Evolutionary conservation across 1,140 invertebrate species (phyloP), one percentile per base, ranked within the genome.

Genomic region (Saccostrea cuccullata): DNA sequence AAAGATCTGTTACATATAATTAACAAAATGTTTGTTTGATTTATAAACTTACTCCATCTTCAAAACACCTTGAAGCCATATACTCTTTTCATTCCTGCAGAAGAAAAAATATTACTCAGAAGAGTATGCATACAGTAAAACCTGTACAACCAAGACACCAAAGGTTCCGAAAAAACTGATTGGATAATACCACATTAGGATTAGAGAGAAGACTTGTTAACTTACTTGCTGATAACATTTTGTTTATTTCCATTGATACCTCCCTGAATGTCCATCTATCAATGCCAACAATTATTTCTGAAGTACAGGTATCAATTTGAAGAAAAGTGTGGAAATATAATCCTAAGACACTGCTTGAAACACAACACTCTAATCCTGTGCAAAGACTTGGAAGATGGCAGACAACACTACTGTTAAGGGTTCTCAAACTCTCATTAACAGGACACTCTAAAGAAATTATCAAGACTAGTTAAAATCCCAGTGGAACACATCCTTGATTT

Each of bases 291-390:
- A 26, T 55, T 8, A 88, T 64, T 40, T 77, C 58, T 55, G 47
- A 77, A 20, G 87, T 47, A 55, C 87, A 88, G 12, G 67, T 9
- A 30, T 88, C 70, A 55, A 88, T 77, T 15, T 55, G 6, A 0
- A 85, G 40, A 5, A 36, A 56, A 9, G 87, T 56, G 47, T 82
- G 64, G 55, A 88, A 85, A 40, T 23, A 58, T 85, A 84, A 60
- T 4, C 36, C 26, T 40, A 88, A 55, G 30, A n/a, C 55, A 17
- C 40, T 26, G n/a, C 58, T 55, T 20, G 56, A 23, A 5, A 88
- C 15, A 90, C 90, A 91, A 60, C 90, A 91, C 2, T 82, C 67
- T 13, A 91, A 58, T 2, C 86, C 89, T 82, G 83, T 64, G 85
- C 89, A 89, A 15, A 47, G 20, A 55, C 84, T 70, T 17, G 56